Conservation (phyloP, 2,888 invertebrate species). For the Eudemis profundana region DNA sequence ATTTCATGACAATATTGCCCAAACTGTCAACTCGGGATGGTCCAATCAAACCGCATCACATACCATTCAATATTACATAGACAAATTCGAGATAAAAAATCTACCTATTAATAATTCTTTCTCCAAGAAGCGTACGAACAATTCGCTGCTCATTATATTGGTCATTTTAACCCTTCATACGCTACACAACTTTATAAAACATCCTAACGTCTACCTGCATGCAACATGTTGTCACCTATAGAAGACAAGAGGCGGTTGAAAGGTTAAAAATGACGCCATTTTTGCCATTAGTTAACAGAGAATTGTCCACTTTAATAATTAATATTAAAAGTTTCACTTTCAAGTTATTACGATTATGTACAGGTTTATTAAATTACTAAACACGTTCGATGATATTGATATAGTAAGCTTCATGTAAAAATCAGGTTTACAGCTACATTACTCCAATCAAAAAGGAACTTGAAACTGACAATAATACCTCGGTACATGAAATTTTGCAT, state of each 20-base stretch:
- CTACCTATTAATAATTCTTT: conserved; percentile 23
- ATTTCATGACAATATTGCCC: background rate
- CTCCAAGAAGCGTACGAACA: conserved; percentile 12
- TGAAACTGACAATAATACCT: background rate
- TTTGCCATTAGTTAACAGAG: background rate
- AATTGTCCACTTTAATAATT: background rate
- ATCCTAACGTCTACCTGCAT: too few species aligned
- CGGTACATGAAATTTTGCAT: background rate
- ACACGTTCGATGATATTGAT: conserved; percentile 36
- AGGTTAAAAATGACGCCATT: conserved; percentile 6
- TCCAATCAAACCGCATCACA: conserved; percentile 21
- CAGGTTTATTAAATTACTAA: conserved; percentile 11
- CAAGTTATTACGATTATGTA: conserved; percentile 25
- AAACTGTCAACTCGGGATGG: conserved; percentile 23
- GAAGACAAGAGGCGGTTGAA: background rate
- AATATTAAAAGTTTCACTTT: conserved; percentile 31
- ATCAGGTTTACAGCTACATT: background rate
- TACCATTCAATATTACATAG: conserved; percentile 28
- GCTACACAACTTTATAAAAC: background rate
- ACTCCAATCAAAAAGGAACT: conserved; percentile 4
- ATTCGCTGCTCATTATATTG: conserved; percentile 3
- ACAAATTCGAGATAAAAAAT: conserved; percentile 35
- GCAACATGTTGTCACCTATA: too few species aligned
- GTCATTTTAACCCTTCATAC: background rate
- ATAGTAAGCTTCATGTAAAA: conserved; percentile 14